A percentile compares a stretch with the other conserved stretches of the same genome.
Evolutionary conservation across 2,113 vertebrate genomes (phyloP).

Genomic region (Apeltes quadracus): DNA sequence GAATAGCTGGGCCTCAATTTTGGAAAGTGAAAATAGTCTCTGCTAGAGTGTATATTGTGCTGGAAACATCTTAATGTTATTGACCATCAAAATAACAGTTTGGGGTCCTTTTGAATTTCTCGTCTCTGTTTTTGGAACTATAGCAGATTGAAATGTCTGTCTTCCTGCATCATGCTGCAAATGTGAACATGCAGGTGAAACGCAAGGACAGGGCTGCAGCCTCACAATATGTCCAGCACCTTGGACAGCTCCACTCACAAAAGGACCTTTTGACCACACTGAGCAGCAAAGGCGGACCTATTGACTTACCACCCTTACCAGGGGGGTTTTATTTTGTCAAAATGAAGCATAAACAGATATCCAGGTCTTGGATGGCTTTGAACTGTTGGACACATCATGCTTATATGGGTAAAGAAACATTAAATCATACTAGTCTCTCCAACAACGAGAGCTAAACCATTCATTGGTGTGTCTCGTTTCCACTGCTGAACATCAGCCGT

Average conservation of each 20-base stretch:
- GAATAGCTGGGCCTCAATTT: constrained; percentile 24
- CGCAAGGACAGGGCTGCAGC: constrained; percentile 9
- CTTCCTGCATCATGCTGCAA: constrained; percentile 21
- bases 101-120: constrained; percentile 12
- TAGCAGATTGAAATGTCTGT: constrained; percentile 27
- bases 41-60: not conserved
- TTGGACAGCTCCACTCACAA: constrained; percentile 34
- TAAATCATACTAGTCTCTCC: not conserved
- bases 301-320: not conserved
- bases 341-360: not conserved
- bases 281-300: not conserved
- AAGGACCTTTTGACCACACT: constrained; percentile 10
- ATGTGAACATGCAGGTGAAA: constrained; percentile 43
- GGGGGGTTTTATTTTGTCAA: not conserved
- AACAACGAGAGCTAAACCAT: not conserved
- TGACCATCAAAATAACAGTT: constrained; percentile 27
- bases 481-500: too few species aligned
- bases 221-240: constrained; percentile 24
- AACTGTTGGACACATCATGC: not conserved
- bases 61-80: constrained; percentile 25
- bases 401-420: not conserved
- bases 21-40: constrained; percentile 16
- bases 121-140: constrained; percentile 11
- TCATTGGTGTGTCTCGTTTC: constrained; percentile 3
- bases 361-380: not conserved